Conservation (phyloP, 2,888 invertebrate species). For the Perdita meconis region DNA sequence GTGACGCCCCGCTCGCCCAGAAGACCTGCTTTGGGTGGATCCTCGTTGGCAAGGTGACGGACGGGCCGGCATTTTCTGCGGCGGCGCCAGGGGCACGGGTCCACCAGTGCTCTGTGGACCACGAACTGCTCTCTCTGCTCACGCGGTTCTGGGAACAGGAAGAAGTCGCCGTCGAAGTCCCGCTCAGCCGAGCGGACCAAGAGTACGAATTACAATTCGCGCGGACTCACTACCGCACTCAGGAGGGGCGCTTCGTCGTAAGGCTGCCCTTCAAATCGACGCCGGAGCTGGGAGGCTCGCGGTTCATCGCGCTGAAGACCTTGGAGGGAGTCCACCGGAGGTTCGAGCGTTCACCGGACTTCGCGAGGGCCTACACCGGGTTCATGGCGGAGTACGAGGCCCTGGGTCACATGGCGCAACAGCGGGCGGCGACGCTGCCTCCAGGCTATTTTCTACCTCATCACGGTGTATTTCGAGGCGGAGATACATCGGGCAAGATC, state of each 20-base stretch:
- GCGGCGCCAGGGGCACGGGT: too few relatives aligned
- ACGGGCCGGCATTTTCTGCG: too few relatives aligned
- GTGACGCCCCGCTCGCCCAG: too few relatives aligned
- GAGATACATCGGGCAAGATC: background rate
- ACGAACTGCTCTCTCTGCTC: too few relatives aligned
- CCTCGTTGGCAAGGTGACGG: too few relatives aligned
- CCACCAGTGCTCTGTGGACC: too few relatives aligned
- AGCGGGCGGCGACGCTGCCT: rapidly evolving
- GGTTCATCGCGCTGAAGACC: background rate
- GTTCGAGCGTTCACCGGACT: background rate
- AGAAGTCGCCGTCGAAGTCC: too few relatives aligned
- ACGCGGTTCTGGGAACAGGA: too few relatives aligned
- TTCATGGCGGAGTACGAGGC: background rate
- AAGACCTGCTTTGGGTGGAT: too few relatives aligned
- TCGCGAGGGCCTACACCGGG: background rate
- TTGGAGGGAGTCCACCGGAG: background rate
- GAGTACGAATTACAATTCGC: too few relatives aligned
- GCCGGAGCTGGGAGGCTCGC: background rate
- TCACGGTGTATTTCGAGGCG: conserved; percentile 1
- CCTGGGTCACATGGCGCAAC: conserved; percentile 2
- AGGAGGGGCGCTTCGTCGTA: background rate
- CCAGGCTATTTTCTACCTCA: background rate
- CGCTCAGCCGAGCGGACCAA: too few relatives aligned
- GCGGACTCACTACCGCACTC: background rate
- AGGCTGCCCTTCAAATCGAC: background rate